Percentiles rank a stretch among this genome's conserved stretches.
phyloP scores from a whole-genome alignment of 30 jellyfish, hydroid and myxozoan genomes.

The Sanderia malayensis region DNA sequence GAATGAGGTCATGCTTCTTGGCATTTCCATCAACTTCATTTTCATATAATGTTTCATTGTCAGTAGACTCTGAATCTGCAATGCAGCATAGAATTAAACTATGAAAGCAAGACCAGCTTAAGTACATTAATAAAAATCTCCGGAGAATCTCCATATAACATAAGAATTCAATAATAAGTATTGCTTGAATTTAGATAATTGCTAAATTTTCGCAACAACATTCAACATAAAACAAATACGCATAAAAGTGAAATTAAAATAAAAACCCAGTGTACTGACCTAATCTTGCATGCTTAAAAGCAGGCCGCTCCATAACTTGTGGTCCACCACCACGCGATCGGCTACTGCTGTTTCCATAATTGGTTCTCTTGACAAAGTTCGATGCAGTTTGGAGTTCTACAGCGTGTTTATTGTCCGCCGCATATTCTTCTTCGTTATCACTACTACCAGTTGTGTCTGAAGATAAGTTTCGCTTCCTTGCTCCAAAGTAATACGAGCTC shows the following conservation, averaged over 20 bases:
- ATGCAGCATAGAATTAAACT: too few species aligned
- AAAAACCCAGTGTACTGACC: too few species aligned
- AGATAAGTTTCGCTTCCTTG: slow-evolving; percentile 50
- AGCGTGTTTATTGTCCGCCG: neutral
- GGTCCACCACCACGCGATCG: neutral
- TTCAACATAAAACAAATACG: too few species aligned
- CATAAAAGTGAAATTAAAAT: too few species aligned
- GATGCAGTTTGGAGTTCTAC: neutral
- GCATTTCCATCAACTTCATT: slow-evolving; percentile 15
- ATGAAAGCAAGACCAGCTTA: too few species aligned
- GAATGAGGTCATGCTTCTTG: neutral
- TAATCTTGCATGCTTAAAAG: neutral
- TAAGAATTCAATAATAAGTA: too few species aligned
- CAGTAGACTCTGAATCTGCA: neutral
- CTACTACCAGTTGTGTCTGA: slow-evolving; percentile 67
- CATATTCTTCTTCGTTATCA: slow-evolving; percentile 33
- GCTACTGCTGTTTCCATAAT: neutral
- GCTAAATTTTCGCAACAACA: too few species aligned
- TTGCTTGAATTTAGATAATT: too few species aligned
- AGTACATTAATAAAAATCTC: too few species aligned
- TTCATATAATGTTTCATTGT: slow-evolving; percentile 8
- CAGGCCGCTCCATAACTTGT: neutral
- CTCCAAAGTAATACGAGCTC: slow-evolving; percentile 13
- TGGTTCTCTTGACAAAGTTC: too few species aligned
- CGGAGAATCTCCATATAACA: too few species aligned